Base-by-base conservation (phyloP, 2,113 vertebrate species). In the Antigone vipio region DNA sequence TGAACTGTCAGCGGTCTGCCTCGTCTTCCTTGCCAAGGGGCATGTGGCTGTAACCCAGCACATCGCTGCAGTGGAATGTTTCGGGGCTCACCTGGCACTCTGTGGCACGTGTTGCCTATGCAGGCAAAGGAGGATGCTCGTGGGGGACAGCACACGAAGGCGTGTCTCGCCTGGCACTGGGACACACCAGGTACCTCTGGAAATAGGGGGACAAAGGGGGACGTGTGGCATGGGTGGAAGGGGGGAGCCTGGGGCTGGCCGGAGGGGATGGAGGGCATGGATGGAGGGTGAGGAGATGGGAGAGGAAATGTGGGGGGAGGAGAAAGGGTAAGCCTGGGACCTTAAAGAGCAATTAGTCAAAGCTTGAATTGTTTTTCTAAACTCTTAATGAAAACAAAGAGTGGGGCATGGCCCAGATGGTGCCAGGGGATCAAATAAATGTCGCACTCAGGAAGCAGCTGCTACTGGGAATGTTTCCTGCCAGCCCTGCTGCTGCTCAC, bases 381-480 rank as follows among this genome's bases (percentile, higher is more conserved):
- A 97, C 95, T 97, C 96, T 94, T 95, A 98, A 96, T 92, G 93
- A 97, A 97, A 98, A 98, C 97, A 98, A 97, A 97, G 97, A 95
- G 90, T 94, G 93, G 98, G 97, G 96, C 97, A 98, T 96, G 91
- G 96, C 96, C 97, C 98, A 98, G 97, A 98, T 97, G 97, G 98
- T 97, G 97, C 98, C 98, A 96, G 91, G 98, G 98, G 97, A 98
- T 97, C 98, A 97, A 98, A 98, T 96, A 97, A 98, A 96, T 85
- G 77, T 97, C 86, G 92, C 95, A 93, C 96, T 98, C 98, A 98
- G 98, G 98, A 98, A 98, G 97, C 98, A 98, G 98, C 98, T 98
- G 98, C 97, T 98, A 97, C 96, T 97, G 98, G 98, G 98, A 98
- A 98, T 97, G 97, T 92, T 98, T 98, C 98, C 98, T 98, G 98